Conservation (phyloP, 2,888 invertebrate genomes). For the Scaptomyza caliginosa region DNA sequence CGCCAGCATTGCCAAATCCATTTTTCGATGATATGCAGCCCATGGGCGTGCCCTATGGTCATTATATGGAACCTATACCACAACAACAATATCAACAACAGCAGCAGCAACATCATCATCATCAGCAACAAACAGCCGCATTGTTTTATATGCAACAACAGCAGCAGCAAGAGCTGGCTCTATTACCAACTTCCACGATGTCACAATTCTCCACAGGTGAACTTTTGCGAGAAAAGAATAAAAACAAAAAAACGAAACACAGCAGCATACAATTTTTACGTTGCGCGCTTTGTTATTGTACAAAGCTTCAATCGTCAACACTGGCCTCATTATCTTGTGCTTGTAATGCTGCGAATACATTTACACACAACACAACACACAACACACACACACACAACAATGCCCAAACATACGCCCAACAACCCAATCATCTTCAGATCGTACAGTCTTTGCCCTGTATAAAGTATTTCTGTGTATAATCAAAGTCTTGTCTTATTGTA, state of each 20-base stretch:
- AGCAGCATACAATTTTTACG: slow-evolving; percentile 33
- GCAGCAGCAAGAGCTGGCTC: slow-evolving; percentile 31
- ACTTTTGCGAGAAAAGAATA: slow-evolving; percentile 34
- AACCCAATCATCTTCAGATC: slow-evolving; percentile 1
- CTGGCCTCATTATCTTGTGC: slow-evolving; percentile 49
- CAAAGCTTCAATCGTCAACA: slow-evolving; percentile 58
- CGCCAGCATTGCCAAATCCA: slow-evolving; percentile 82
- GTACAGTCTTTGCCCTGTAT: slow-evolving; percentile 3
- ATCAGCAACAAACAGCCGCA: slow-evolving; percentile 40
- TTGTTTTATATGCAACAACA: slow-evolving; percentile 58
- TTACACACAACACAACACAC: slow-evolving; percentile 1
- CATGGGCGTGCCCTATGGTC: slow-evolving; percentile 33
- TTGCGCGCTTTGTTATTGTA: slow-evolving; percentile 68
- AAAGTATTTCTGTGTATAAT: slow-evolving; percentile 3
- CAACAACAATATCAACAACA: slow-evolving; percentile 33
- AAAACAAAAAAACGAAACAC: slow-evolving; percentile 10
- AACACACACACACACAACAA: not conserved
- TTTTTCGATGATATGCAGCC: slow-evolving; percentile 81
- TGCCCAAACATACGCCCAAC: not conserved
- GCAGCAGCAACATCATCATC: slow-evolving; percentile 27
- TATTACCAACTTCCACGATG: slow-evolving; percentile 43
- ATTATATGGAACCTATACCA: slow-evolving; percentile 45
- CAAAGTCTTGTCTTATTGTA: slow-evolving; percentile 1
- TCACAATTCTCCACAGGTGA: slow-evolving; percentile 57
- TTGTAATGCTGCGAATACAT: slow-evolving; percentile 51